Evolutionary conservation across 2,113 vertebrate species (phyloP).

Genomic region (Rhinogobius similis): DNA sequence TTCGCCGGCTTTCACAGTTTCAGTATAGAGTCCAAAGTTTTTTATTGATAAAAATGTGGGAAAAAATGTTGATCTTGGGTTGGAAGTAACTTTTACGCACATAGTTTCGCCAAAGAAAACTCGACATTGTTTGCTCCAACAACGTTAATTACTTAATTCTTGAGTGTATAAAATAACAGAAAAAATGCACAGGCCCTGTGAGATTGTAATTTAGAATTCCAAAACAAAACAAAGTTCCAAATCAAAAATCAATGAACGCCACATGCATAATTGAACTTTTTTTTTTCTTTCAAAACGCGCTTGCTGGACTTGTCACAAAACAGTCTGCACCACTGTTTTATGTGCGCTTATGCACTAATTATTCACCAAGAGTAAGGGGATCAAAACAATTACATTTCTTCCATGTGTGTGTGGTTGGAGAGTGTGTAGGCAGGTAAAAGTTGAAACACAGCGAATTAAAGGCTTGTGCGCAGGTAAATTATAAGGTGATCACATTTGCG

Average conservation of each 20-base stretch:
- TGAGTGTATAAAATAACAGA: background rate
- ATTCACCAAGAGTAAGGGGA: background rate
- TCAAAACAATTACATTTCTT: background rate
- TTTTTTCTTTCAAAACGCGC: background rate
- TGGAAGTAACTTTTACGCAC: background rate
- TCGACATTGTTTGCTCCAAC: background rate
- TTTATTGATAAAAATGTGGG: background rate
- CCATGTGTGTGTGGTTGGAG: constrained; percentile 14
- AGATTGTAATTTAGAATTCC: background rate
- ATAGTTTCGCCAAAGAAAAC: background rate
- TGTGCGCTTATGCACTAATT: background rate
- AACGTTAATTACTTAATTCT: background rate
- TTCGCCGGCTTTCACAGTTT: background rate
- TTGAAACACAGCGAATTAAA: constrained; percentile 51
- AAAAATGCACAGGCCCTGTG: background rate
- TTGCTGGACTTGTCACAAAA: background rate
- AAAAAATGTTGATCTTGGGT: too few species aligned
- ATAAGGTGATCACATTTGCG: constrained; percentile 38
- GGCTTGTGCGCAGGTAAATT: constrained; percentile 41
- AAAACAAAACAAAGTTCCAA: background rate
- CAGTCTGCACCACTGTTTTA: background rate
- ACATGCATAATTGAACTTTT: too few species aligned
- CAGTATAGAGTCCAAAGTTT: background rate
- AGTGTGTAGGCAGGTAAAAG: constrained; percentile 18
- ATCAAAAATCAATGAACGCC: background rate